Conservation (phyloP, 2,797 vertebrate species). For the Phrynocephalus forsythii region DNA sequence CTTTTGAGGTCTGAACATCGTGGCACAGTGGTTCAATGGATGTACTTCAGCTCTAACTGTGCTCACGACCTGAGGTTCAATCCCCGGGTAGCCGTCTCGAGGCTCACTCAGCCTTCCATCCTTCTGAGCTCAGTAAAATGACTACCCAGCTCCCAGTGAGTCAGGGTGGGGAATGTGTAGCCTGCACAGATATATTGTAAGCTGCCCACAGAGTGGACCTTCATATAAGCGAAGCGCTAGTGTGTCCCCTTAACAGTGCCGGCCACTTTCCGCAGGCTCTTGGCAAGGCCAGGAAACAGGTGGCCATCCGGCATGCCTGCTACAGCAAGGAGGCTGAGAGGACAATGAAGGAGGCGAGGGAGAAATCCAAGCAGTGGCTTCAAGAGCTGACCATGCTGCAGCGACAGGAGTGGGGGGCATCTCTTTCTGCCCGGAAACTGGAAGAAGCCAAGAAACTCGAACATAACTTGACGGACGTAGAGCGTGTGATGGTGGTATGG, state of each 20-base stretch:
- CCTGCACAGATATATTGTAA: too few species aligned
- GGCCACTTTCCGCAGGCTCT: not conserved
- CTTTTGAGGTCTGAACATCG: not conserved
- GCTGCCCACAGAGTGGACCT: too few species aligned
- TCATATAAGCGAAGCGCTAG: too few species aligned
- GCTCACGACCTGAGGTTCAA: too few species aligned
- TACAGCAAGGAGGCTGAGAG: not conserved
- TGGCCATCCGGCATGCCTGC: not conserved
- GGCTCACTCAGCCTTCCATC: too few species aligned
- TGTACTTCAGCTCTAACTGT: too few species aligned
- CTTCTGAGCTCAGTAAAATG: too few species aligned
- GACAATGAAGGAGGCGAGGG: not conserved
- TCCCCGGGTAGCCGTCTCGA: too few species aligned
- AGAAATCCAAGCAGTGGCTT: not conserved
- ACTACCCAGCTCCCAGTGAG: too few species aligned
- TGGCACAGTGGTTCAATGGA: too few species aligned
- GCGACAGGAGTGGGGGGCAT: accelerated
- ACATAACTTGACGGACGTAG: not conserved
- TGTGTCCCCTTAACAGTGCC: not conserved
- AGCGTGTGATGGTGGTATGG: not conserved
- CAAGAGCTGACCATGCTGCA: not conserved
- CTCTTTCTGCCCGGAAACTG: not conserved
- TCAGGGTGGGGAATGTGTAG: too few species aligned
- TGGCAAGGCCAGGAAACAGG: not conserved
- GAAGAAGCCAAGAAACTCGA: not conserved